Evolutionary conservation across 1,140 invertebrate genomes (phyloP).

Genomic region (Drosophila kikkawai): DNA sequence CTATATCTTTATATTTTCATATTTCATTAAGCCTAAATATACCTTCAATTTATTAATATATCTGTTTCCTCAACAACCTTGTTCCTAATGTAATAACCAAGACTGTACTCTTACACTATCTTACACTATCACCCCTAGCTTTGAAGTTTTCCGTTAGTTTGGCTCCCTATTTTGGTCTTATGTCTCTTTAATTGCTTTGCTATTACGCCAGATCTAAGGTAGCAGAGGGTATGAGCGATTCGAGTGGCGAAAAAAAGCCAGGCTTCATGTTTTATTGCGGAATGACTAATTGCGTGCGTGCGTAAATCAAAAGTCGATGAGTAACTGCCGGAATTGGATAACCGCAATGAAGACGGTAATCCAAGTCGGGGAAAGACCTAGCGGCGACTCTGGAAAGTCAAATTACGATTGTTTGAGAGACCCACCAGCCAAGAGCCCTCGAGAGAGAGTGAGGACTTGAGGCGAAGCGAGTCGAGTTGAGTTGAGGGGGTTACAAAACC

Average conservation of each 20-base stretch:
- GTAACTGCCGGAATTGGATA: slow-evolving; percentile 31
- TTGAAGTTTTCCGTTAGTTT: slow-evolving; percentile 40
- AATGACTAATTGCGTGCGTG: slow-evolving; percentile 56
- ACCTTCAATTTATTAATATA: not conserved
- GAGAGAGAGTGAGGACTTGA: slow-evolving; percentile 11
- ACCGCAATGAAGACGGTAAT: slow-evolving; percentile 13
- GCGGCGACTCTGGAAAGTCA: slow-evolving; percentile 12
- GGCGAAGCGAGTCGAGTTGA: not conserved
- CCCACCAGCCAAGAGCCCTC: slow-evolving; percentile 1
- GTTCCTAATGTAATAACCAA: not conserved
- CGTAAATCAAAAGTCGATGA: slow-evolving; percentile 32
- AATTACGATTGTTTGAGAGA: slow-evolving; percentile 16
- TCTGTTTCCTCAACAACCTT: not conserved
- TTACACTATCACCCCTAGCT: slow-evolving; percentile 8
- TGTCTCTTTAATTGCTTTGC: slow-evolving; percentile 16
- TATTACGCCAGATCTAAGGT: not conserved
- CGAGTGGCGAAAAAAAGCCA: not conserved
- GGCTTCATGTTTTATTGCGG: slow-evolving; percentile 3
- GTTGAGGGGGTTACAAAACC: slow-evolving; percentile 35
- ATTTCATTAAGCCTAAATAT: too few species aligned
- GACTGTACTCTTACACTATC: not conserved
- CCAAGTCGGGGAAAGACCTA: slow-evolving; percentile 33
- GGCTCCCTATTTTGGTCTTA: not conserved
- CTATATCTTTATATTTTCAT: too few species aligned
- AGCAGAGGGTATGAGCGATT: slow-evolving; percentile 31